Base-by-base conservation (phyloP, 2,888 invertebrate genomes). In the Melieria omissa region DNA sequence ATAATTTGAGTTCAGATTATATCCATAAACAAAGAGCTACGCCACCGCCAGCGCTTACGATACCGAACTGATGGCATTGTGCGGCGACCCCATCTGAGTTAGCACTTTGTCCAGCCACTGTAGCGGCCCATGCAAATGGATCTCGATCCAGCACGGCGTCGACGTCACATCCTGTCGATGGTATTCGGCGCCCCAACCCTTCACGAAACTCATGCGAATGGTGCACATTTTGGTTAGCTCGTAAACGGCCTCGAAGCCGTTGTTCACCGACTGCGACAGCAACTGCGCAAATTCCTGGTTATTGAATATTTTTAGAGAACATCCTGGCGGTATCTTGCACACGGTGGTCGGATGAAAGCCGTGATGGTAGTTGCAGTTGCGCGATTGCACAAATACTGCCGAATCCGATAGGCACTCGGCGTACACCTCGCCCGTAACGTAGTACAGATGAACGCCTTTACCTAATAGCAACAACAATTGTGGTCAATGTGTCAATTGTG, bases 141-240 rank as follows among this genome's bases (percentile, higher is more conserved):
- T 95, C 88, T 99, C 99, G 76, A 99, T 98, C 99, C 99, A 99
- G 86, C 99, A 99, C 0, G 99, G 99, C 0, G 99, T 99, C 63
- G 97, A 97, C 0, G 99, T 99, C 14, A 99, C 99, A 84, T 99
- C 99, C 87, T 99, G 99, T 42, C 99, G 91, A 84, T 98, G 98
- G 88, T 99, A 99, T 88, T 99, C 99, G 14, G 99, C 98, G 52
- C 99, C 99, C 99, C 99, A 99, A 4, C 99, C 99, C 86, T 99
- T 99, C 52, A 99, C 99, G 85, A 99, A 99, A 80, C 98, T 98
- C 96, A 99, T 97, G 77, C 99, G 90, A 80, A 99, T 99, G 68
- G 98, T 98, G 86, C 98, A 98, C 98, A 99, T 99, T 89, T 99
- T 98, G 1, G 98, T 99, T 77, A 99, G 90, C 88, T 99, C 99